Percentiles rank a stretch among this genome's conserved stretches.
phyloP scores from a whole-genome alignment of 2,113 vertebrate genomes.

The Microcebus murinus region DNA sequence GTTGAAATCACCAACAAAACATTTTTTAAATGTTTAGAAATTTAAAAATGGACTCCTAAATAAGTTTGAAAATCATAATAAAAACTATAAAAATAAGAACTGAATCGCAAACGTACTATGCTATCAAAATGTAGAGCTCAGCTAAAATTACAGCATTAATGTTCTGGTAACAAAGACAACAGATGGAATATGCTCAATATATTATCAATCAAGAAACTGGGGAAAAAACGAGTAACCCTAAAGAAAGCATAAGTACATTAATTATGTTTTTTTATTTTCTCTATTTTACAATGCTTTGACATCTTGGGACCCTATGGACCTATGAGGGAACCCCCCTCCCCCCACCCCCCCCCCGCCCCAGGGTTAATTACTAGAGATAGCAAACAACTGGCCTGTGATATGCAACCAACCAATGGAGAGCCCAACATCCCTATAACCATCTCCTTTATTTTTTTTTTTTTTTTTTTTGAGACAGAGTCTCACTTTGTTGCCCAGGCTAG shows the following conservation, averaged over 20 bases:
- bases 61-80: not conserved
- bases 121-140: not conserved
- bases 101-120: not conserved
- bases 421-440: not conserved
- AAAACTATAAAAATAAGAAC: not conserved
- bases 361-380: not conserved
- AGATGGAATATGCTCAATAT: not conserved
- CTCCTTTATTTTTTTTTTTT: too few species aligned
- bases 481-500: too few species aligned
- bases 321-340: not conserved
- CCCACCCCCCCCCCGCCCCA: not conserved
- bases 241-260: not conserved
- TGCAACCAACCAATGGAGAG: not conserved
- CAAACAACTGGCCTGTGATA: not conserved
- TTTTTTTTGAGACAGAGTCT: too few species aligned
- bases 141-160: not conserved
- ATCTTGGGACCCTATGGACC: not conserved
- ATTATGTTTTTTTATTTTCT: not conserved
- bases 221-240: not conserved
- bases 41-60: not conserved
- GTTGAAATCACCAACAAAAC: not conserved
- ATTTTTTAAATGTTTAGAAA: not conserved
- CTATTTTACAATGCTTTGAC: not conserved
- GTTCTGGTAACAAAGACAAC: not conserved
- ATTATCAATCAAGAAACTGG: not conserved